Evolutionary conservation across 2,113 vertebrate genomes (phyloP), one percentile per base, ranked within the genome.

Genomic region (Microtus richardsoni): DNA sequence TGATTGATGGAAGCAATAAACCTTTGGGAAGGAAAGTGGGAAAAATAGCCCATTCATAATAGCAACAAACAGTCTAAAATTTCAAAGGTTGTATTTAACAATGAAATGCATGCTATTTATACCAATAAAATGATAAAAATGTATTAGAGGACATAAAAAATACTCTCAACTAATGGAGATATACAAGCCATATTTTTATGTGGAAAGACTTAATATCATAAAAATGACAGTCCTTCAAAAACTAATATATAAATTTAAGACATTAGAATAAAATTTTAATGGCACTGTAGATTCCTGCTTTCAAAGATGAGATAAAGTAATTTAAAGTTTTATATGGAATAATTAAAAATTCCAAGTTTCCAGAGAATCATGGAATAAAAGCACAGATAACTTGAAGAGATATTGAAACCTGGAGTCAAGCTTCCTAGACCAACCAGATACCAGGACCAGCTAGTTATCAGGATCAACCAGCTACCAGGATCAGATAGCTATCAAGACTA

Each of bases 1-100:
- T 93, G 68, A 84, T 84, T 14, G 84, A 93, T 71, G 70, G 54
- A 88, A 78, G 30, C 75, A 92, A 91, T 94, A 94, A 96, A 94
- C 41, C 89, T 94, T 88, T 94, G 49, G n/a, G 70, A 90, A 91
- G 8, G 70, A 33, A 93, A 89, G 52, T 88, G 26, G 36, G 68
- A 83, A 71, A 66, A 77, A 74, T 14, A 41, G 1, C 3, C 30
- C n/a, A 66, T 96, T 93, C 22, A 62, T 77, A 93, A 86, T 77
- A 86, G 36, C 49, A 89, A 41, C 19, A 82, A 71, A 82, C 71
- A 62, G 24, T 12, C 62, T 74, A 54, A 41, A 28, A 60, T 80
- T 83, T 73, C 82, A 71, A 54, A 74, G 75, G 52, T 52, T 58
- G 14, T 19, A 87, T 87, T 95, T 94, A 95, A 71, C 39, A 93